Evolutionary conservation across 2,888 invertebrate genomes (phyloP).

Genomic region (Diplolepis rosae): DNA sequence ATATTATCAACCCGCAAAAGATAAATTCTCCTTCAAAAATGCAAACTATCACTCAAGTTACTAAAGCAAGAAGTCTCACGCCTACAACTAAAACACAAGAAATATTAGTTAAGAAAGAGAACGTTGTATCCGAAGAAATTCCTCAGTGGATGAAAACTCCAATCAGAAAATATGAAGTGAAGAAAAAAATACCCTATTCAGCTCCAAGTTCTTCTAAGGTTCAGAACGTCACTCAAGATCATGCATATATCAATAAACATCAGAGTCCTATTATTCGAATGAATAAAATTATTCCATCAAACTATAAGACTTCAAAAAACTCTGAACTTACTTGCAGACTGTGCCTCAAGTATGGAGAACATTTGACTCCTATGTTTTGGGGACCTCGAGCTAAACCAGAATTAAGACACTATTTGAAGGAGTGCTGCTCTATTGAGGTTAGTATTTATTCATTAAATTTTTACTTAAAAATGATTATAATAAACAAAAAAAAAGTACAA

Average conservation of each 20-base stretch:
- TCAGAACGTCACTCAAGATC: background rate
- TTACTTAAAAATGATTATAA: background rate
- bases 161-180: background rate
- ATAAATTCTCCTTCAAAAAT: no score
- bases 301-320: background rate
- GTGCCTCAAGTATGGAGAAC: background rate
- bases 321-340: conserved; percentile 14
- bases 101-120: background rate
- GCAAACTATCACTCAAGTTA: no score
- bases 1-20: background rate
- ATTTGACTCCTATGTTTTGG: conserved; percentile 6
- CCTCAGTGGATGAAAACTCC: conserved; percentile 2
- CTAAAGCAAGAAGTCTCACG: background rate
- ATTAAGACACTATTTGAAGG: background rate
- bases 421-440: conserved; percentile 13
- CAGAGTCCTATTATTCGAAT: conserved; percentile 16
- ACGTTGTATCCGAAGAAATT: background rate
- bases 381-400: background rate
- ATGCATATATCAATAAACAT: conserved; percentile 11
- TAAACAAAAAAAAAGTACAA: background rate
- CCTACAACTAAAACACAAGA: background rate
- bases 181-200: background rate
- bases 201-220: background rate
- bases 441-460: background rate
- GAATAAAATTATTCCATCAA: background rate